Conservation (phyloP, 2,888 invertebrate genomes). For the Trissolcus brochymenae region DNA sequence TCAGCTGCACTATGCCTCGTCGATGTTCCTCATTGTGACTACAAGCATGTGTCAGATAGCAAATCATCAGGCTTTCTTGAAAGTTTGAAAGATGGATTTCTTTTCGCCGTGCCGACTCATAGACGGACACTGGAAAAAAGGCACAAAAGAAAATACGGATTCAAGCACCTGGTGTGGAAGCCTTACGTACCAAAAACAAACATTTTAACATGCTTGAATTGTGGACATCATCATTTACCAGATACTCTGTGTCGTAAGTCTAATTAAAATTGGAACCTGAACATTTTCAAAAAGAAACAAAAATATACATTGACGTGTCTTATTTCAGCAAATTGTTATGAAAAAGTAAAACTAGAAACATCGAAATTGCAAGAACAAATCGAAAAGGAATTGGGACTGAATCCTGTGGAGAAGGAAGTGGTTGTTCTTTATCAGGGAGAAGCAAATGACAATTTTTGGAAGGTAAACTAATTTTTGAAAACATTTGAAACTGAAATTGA, state of each 20-base stretch:
- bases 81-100: conserved; percentile 83
- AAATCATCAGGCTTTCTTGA: conserved; percentile 77
- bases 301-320: not conserved
- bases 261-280: not conserved
- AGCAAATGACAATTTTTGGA: conserved; percentile 75
- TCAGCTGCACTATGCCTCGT: conserved; percentile 36
- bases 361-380: conserved; percentile 87
- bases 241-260: conserved; percentile 88
- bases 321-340: conserved; percentile 87
- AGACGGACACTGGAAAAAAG: conserved; percentile 87
- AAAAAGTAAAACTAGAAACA: conserved; percentile 88
- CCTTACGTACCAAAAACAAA: conserved; percentile 84
- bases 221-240: conserved; percentile 90
- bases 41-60: not conserved
- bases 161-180: conserved; percentile 83
- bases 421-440: conserved; percentile 92
- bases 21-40: conserved; percentile 22
- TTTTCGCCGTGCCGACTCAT: conserved; percentile 89
- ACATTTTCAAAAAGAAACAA: not conserved
- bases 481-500: not conserved
- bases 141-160: conserved; percentile 84
- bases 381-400: conserved; percentile 82
- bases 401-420: conserved; percentile 90
- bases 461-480: conserved; percentile 64
- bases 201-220: conserved; percentile 86